Conservation (phyloP, 30 jellyfish, hydroid and myxozoan genomes). For the Chironex yamaguchii region DNA sequence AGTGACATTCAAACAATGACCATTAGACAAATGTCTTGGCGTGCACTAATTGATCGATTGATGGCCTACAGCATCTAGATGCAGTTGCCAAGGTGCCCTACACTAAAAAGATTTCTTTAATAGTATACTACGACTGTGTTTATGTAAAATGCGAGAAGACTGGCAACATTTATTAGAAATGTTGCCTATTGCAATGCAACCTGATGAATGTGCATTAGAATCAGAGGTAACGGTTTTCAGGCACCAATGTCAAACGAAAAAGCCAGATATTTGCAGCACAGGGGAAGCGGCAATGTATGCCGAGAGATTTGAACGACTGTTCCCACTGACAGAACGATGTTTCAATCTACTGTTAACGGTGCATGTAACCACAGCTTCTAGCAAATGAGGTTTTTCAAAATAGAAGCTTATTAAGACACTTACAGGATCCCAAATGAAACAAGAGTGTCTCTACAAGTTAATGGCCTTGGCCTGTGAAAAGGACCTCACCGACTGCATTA, state of each 20-base stretch:
- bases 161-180: conserved; percentile 2
- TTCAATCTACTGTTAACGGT: conserved; percentile 23
- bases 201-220: conserved; percentile 34
- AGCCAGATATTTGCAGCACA: conserved; percentile 32
- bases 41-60: too few relatives aligned
- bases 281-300: conserved; percentile 50
- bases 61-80: too few relatives aligned
- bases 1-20: too few relatives aligned
- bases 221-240: conserved; percentile 13
- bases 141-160: conserved; percentile 6
- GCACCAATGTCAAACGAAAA: conserved; percentile 20
- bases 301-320: conserved; percentile 2
- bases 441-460: too few relatives aligned
- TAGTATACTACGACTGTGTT: too few relatives aligned
- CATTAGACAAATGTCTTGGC: too few relatives aligned
- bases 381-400: conserved; percentile 32
- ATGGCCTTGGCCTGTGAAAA: too few relatives aligned
- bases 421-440: conserved; percentile 41
- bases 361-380: conserved; percentile 32
- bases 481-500: too few relatives aligned
- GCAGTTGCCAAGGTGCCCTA: too few relatives aligned
- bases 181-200: conserved; percentile 23
- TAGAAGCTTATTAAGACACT: conserved; percentile 23
- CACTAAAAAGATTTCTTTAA: too few relatives aligned
- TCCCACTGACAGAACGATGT: conserved; percentile 39